Base-by-base conservation (phyloP, 1,140 invertebrate genomes). In the Calliopsis andreniformis region DNA sequence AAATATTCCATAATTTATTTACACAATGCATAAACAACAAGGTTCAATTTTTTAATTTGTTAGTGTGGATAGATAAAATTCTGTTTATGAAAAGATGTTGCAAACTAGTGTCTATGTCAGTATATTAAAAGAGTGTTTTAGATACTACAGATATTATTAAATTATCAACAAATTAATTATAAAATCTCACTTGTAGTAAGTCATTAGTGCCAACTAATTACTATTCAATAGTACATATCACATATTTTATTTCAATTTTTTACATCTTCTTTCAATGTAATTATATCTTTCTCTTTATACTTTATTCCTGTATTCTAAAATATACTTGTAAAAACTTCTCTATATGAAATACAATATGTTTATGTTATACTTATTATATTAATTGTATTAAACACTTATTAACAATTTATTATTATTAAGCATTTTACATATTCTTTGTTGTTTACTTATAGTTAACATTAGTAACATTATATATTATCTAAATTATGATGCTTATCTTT, bases 1-100 rank as follows among this genome's bases (percentile, higher is more conserved):
- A 25, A 72, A 14, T 25, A 28, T 72, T 32, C 20, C 0, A 71
- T 71, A 63, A 64, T 64, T 63, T 72, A 53, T 72, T 72, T 53
- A 53, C 28, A 32, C 10, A 14, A 53, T 72, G 63, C 49, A 63
- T 39, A 51, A 23, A 53, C 23, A 51, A n/a, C n/a, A 51, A 63
- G 12, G n/a, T 35, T 18, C 47, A 28, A 63, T 51, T 53, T 30
- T 72, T 39, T 20, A 35, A 49, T 59, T 61, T 47, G 16, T 59
- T 62, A 43, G 10, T n/a, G 12, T 53, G 28, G 25, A 32, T 62
- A 62, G n/a, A 30, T 53, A 39, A 43, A 30, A 8, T 53, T 51
- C 53, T 63, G 63, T 62, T 53, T 30, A 51, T 32, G 45, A n/a
- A 42, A 12, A 61, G 47, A 64, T 28, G 32, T 32, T 8, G 20